Base-by-base conservation (phyloP, 2,888 invertebrate species). In the Prosopocoilus inquinatus region DNA sequence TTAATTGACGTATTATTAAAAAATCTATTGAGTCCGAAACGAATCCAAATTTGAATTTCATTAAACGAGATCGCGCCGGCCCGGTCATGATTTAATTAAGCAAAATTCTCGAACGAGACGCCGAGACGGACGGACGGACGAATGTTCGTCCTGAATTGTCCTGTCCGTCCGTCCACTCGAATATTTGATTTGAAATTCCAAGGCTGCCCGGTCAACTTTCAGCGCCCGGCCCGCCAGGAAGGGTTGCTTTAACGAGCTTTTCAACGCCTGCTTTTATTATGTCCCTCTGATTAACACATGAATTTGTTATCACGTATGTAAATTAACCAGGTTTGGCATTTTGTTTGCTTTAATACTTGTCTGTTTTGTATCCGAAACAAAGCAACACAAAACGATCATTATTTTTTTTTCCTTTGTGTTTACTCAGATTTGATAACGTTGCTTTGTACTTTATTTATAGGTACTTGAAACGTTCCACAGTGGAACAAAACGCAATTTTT, bases 51-150 rank as follows among this genome's bases (percentile, higher is more conserved):
- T 64, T 62, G 63, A 65, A 65, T 64, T 65, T 64, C 59, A 65
- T 65, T 65, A 63, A 47, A 54, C 49, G 52, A 61, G 49, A 60
- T 59, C 62, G 58, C 57, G n/a, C n/a, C n/a, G 60, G 60, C 50
- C 61, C 61, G 54, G 68, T 65, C 67, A 67, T 66, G 68, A 70
- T 70, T 71, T 68, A 71, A 71, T 71, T 71, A 69, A 69, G 67
- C 66, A 64, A 66, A 68, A 66, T 67, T 64, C 64, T 61, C 64
- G 62, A 59, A 55, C 62, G 64, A 60, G 60, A 63, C 49, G 58
- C 55, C 58, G 58, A 58, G 57, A 57, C 53, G 53, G 55, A 54
- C 57, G 52, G 57, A 57, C 53, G 53, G 55, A 54, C 57, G 52
- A 60, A 55, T 52, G 55, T 61, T 57, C 56, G 58, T 49, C 55